Conservation (phyloP, 2,888 invertebrate genomes). For the Spodoptera picta region DNA sequence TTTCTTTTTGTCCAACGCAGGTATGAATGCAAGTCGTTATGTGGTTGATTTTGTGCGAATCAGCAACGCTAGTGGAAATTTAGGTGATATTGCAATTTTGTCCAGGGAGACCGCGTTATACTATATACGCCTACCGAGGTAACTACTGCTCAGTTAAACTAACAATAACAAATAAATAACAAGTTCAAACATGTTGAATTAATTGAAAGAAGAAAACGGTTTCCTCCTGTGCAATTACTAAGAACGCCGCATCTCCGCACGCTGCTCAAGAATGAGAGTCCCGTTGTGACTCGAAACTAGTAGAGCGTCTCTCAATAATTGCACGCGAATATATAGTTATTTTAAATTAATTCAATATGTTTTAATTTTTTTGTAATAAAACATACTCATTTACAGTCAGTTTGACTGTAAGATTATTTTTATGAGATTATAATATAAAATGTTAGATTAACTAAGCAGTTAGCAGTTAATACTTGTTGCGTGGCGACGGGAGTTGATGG, state of each 20-base stretch:
- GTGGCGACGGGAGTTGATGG: constrained; percentile 45
- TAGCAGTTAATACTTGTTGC: constrained; percentile 13
- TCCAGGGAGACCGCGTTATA: constrained; percentile 56
- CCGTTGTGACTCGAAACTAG: too few species aligned
- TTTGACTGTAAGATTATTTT: too few species aligned
- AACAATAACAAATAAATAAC: constrained; percentile 20
- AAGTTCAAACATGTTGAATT: background rate
- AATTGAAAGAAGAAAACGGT: background rate
- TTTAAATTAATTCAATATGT: too few species aligned
- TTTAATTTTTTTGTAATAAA: too few species aligned
- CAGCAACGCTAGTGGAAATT: constrained; percentile 67
- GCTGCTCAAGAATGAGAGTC: too few species aligned
- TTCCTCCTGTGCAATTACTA: too few species aligned
- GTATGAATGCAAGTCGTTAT: constrained; percentile 86
- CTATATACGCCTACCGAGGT: constrained; percentile 46
- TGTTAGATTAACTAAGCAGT: constrained; percentile 55
- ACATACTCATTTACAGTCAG: too few species aligned
- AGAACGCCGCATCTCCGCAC: too few species aligned
- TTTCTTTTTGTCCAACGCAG: constrained; percentile 74
- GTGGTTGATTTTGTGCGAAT: constrained; percentile 77
- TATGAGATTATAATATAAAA: constrained; percentile 1
- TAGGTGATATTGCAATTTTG: constrained; percentile 77
- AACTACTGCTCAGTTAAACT: constrained; percentile 57
- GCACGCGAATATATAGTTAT: too few species aligned
- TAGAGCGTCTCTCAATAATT: too few species aligned